These are phyloP conservation scores for Cyanoramphus novaezelandiae DNA, from an alignment of 2,113 vertebrate genomes.

Conservation along the genomic window DNA sequence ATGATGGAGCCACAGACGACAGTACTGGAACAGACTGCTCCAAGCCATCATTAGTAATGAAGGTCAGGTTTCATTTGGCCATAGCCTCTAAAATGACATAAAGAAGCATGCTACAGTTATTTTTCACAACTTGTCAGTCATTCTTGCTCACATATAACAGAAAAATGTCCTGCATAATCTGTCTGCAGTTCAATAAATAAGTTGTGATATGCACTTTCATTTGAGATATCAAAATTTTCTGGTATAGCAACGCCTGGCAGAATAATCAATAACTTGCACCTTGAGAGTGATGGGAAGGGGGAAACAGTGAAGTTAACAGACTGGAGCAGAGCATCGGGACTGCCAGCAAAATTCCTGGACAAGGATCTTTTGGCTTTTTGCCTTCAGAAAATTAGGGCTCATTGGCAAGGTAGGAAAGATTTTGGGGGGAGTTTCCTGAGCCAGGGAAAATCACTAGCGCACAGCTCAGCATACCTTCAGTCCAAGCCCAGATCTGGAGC, in stretches of 20 bases:
- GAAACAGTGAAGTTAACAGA: neutral
- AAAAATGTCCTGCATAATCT: neutral
- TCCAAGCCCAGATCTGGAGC: neutral
- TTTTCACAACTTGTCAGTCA: neutral
- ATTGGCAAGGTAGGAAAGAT: neutral
- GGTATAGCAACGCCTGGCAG: neutral
- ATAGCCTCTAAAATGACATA: neutral
- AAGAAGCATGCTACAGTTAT: neutral
- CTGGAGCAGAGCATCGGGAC: neutral
- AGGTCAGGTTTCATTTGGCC: neutral
- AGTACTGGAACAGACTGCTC: neutral
- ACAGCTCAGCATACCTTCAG: neutral
- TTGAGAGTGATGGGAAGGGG: neutral
- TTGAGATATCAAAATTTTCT: neutral
- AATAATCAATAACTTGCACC: neutral
- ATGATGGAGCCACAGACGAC: neutral
- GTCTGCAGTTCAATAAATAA: neutral
- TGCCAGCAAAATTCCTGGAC: neutral
- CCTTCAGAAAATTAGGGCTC: neutral
- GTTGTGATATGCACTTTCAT: neutral
- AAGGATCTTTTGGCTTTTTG: neutral
- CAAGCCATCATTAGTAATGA: neutral
- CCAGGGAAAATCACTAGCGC: neutral
- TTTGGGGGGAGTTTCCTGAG: neutral
- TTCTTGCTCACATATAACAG: neutral